Evolutionary conservation across 2,797 vertebrate genomes (phyloP).

Genomic region (Gastrophryne carolinensis): DNA sequence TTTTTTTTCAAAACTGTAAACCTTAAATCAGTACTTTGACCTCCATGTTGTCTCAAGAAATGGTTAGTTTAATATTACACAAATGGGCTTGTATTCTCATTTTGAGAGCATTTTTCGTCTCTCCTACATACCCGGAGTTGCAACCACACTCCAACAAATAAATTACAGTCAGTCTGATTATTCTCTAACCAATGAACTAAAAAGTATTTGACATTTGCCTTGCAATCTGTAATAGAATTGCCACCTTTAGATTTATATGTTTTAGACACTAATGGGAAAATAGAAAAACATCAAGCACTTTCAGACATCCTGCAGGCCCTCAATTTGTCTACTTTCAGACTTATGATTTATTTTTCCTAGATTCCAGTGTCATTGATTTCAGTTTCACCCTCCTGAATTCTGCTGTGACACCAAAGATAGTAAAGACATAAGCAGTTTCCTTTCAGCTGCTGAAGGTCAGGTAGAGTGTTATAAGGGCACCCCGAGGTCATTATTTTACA

Average conservation of each 20-base stretch:
- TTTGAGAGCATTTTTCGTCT: no score
- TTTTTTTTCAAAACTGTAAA: no score
- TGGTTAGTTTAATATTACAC: no score
- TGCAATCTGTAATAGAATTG: conserved; percentile 61
- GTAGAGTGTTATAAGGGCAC: conserved; percentile 72
- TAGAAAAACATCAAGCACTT: conserved; percentile 57
- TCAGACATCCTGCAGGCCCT: conserved; percentile 65
- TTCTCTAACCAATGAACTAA: conserved; percentile 42
- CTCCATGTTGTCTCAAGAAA: no score
- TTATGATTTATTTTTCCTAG: conserved; percentile 78
- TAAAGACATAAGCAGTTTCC: conserved; percentile 64
- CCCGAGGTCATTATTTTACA: conserved; percentile 74
- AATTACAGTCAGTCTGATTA: background rate
- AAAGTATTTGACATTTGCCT: conserved; percentile 56
- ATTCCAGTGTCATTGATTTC: conserved; percentile 72
- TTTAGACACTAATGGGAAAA: conserved; percentile 62
- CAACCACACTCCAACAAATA: no score
- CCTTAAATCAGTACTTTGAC: no score
- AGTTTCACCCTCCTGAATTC: conserved; percentile 66
- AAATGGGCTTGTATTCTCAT: no score
- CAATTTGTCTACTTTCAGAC: conserved; percentile 69
- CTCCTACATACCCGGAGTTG: no score
- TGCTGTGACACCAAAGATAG: conserved; percentile 66
- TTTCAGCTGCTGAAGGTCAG: conserved; percentile 75
- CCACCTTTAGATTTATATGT: conserved; percentile 71